Percentiles rank a stretch among this genome's conserved stretches.
phyloP scores from a whole-genome alignment of 2,113 vertebrate genomes.

The Semicossyphus pulcher region DNA sequence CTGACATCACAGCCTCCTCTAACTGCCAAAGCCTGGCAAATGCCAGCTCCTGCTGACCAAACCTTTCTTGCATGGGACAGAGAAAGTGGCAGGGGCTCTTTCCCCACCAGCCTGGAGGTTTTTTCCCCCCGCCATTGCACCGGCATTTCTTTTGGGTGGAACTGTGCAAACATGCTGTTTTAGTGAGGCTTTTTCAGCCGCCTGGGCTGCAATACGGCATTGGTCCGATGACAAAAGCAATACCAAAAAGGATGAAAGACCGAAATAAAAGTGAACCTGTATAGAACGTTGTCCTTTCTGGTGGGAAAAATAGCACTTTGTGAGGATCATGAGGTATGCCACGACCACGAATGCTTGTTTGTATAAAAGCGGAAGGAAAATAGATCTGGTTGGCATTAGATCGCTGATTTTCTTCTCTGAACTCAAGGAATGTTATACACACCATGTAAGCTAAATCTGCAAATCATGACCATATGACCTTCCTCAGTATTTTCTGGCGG shows the following conservation, averaged over 20 bases:
- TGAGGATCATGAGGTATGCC: constrained; percentile 53
- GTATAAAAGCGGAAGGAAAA: constrained; percentile 61
- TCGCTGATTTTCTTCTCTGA: constrained; percentile 72
- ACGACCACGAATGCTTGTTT: constrained; percentile 63
- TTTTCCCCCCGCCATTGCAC: constrained; percentile 16
- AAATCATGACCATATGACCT: constrained; percentile 82
- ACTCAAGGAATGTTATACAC: constrained; percentile 80
- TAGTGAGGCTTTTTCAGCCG: constrained; percentile 68
- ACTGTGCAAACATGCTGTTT: constrained; percentile 80
- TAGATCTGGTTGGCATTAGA: constrained; percentile 77
- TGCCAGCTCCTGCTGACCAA: constrained; percentile 80
- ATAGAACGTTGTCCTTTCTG: constrained; percentile 38
- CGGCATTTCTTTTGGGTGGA: constrained; percentile 75
- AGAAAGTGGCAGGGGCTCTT: constrained; percentile 73
- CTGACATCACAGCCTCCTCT: constrained; percentile 78
- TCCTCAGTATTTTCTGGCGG: constrained; percentile 65
- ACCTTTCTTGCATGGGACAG: constrained; percentile 75
- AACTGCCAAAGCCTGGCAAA: constrained; percentile 75
- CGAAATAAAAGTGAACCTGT: constrained; percentile 65
- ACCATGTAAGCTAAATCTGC: constrained; percentile 76
- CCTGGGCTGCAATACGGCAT: constrained; percentile 62
- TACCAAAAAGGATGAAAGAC: constrained; percentile 62
- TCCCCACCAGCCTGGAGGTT: constrained; percentile 53
- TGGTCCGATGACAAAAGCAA: constrained; percentile 74
- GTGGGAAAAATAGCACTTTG: constrained; percentile 37